A percentile compares a stretch with the other conserved stretches of the same genome.
Evolutionary conservation across 2,888 invertebrate species (phyloP).

Genomic region (Isoperla grammatica): DNA sequence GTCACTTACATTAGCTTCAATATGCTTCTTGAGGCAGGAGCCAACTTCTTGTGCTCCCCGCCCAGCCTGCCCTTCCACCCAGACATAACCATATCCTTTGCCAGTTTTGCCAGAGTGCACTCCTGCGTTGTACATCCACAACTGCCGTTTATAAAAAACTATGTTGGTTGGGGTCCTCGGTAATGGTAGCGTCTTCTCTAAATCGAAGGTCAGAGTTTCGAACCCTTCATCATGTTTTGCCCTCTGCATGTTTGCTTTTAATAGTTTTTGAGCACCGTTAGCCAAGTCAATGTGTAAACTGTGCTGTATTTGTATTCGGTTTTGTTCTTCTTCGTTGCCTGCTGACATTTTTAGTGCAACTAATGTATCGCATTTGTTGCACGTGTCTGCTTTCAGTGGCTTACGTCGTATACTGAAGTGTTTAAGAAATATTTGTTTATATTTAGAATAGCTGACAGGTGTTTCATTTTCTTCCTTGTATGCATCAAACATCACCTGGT

Average conservation of each 20-base stretch:
- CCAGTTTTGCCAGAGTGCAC: conserved; percentile 30
- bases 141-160: conserved; percentile 35
- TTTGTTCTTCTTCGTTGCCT: conserved; percentile 13
- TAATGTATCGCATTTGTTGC: conserved; percentile 23
- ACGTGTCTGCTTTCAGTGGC: conserved; percentile 25
- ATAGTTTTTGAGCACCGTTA: neutral
- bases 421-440: neutral
- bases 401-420: conserved; percentile 17
- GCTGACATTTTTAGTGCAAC: conserved; percentile 11
- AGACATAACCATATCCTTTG: conserved; percentile 34
- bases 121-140: conserved; percentile 24
- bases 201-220: conserved; percentile 32
- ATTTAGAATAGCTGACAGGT: neutral
- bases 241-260: conserved; percentile 22
- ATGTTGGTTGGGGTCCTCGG: conserved; percentile 34
- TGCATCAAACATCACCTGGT: neutral
- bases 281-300: conserved; percentile 4
- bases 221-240: conserved; percentile 17
- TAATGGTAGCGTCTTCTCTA: conserved; percentile 34
- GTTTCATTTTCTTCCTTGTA: neutral
- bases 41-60: conserved; percentile 25
- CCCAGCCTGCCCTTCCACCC: conserved; percentile 35
- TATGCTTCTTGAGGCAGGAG: conserved; percentile 33
- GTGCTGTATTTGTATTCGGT: conserved; percentile 19
- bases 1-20: conserved; percentile 17